Percentiles rank a stretch among this genome's conserved stretches.
Conservation (phyloP, 2,113 vertebrate genomes). For the Microcebus jonahi region DNA sequence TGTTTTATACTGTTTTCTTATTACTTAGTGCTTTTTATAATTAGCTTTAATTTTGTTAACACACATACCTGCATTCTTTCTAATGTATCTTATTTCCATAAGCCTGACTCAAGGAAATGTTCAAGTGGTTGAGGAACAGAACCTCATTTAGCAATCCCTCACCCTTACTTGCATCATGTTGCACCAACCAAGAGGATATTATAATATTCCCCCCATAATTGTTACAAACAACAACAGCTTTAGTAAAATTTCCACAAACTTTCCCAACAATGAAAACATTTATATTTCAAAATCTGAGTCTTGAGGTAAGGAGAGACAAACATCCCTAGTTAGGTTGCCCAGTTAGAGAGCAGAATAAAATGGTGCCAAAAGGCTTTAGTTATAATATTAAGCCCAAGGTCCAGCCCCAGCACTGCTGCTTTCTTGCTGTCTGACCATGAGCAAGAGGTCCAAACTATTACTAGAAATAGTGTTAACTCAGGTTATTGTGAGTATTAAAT, state of each 20-base stretch:
- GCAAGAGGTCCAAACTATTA: background rate
- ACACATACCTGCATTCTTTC: background rate
- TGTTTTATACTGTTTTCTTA: slow-evolving; percentile 21
- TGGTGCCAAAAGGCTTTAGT: background rate
- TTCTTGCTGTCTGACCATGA: background rate
- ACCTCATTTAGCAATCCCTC: background rate
- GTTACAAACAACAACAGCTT: background rate
- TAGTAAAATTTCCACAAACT: background rate
- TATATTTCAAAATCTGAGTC: background rate
- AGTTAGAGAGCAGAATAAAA: background rate
- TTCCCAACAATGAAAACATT: background rate
- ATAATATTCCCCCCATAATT: background rate
- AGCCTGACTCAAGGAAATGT: background rate
- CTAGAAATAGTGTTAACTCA: background rate
- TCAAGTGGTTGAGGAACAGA: background rate
- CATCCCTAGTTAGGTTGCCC: background rate
- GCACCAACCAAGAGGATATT: background rate
- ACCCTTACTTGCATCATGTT: background rate
- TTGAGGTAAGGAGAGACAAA: background rate
- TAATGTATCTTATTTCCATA: background rate
- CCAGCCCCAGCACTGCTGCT: background rate
- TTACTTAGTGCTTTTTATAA: background rate
- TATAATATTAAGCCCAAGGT: background rate
- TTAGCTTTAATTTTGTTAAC: background rate
- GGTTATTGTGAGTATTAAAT: background rate